phyloP scores from a whole-genome alignment of 1,140 invertebrate genomes.

The Hermetia illucens region DNA sequence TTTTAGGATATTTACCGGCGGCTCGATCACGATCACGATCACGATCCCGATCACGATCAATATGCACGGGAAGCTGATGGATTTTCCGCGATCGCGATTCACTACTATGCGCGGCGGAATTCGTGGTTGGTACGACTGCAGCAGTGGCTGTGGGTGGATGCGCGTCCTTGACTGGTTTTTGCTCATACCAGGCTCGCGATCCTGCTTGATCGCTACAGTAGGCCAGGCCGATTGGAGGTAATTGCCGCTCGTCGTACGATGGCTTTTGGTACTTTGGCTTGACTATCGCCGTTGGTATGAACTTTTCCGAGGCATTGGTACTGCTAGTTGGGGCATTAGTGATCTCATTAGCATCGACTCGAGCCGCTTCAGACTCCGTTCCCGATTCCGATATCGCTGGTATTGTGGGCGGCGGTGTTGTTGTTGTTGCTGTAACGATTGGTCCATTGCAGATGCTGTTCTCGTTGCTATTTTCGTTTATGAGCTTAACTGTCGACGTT shows the following conservation, averaged over 20 bases:
- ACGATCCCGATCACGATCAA: no score
- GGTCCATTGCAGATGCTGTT: no score
- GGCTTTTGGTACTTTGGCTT: conserved; percentile 8
- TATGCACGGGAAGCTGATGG: no score
- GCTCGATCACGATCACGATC: conserved; percentile 1
- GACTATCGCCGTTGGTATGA: conserved; percentile 8
- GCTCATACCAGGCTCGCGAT: neutral
- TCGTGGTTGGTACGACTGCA: neutral
- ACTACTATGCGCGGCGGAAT: neutral
- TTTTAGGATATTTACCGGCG: neutral
- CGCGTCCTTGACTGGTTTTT: no score
- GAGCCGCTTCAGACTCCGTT: no score
- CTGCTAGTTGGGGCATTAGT: neutral
- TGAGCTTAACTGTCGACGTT: neutral
- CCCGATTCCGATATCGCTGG: no score
- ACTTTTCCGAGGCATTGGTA: neutral
- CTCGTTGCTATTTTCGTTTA: neutral
- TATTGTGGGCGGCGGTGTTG: no score
- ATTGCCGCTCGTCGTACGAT: conserved; percentile 8
- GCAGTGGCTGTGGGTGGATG: no score
- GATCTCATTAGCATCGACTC: no score
- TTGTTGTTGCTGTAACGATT: no score
- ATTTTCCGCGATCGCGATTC: neutral
- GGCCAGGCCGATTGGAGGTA: conserved; percentile 4
- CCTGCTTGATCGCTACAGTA: neutral